A percentile compares a stretch with the other conserved stretches of the same genome.
These are phyloP conservation scores for Radopholus similis DNA, from an alignment of 1,140 invertebrate species.

Conservation along the genomic window DNA sequence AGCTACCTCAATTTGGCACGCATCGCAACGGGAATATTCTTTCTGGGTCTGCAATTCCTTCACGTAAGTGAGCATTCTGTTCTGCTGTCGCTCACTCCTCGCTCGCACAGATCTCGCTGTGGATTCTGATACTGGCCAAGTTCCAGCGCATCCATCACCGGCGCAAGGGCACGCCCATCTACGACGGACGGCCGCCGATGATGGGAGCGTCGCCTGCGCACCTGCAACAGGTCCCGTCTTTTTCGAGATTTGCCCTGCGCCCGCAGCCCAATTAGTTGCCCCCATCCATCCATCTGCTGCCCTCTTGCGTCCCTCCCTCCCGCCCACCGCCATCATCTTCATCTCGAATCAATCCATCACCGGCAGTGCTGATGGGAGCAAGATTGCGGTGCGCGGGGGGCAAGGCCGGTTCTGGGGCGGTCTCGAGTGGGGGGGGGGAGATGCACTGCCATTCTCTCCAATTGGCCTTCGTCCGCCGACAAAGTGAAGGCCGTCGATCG, in stretches of 20 bases:
- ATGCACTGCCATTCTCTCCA: background rate
- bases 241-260: background rate
- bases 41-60: slow-evolving; percentile 57
- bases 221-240: background rate
- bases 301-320: background rate
- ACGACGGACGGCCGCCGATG: background rate
- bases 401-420: too few species aligned
- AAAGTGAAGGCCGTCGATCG: too few species aligned
- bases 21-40: slow-evolving; percentile 59
- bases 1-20: slow-evolving; percentile 55
- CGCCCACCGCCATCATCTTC: background rate
- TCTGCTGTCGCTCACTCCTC: background rate
- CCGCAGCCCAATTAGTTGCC: background rate
- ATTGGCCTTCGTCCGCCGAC: background rate
- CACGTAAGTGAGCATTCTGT: slow-evolving; percentile 30
- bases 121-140: slow-evolving; percentile 55
- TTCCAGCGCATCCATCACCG: slow-evolving; percentile 58
- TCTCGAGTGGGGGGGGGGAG: too few species aligned
- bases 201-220: background rate
- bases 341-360: background rate
- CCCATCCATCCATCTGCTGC: background rate
- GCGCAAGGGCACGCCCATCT: slow-evolving; percentile 14
- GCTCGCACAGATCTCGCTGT: slow-evolving; percentile 51
- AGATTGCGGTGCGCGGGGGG: too few species aligned
- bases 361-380: too few species aligned